Evolutionary conservation across 2,113 vertebrate species (phyloP).

Genomic region (Greenwoodochromis staneri): DNA sequence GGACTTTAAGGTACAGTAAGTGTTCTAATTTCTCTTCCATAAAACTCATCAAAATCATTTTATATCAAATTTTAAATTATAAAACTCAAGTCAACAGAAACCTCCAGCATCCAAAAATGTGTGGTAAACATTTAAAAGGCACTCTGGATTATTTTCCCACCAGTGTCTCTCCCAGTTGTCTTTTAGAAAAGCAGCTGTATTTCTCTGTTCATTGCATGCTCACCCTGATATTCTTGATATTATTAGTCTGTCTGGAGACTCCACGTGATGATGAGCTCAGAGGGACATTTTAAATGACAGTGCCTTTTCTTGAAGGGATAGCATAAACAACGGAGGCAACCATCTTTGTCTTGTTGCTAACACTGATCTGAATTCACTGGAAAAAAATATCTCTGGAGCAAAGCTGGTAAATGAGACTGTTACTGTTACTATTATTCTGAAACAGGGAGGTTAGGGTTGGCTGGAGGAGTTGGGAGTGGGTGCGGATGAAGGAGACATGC

Average conservation of each 20-base stretch:
- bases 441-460: not conserved
- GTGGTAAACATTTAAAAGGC: not conserved
- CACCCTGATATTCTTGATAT: constrained; percentile 33
- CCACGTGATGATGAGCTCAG: constrained; percentile 34
- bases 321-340: constrained; percentile 16
- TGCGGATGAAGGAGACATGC: constrained; percentile 5
- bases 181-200: constrained; percentile 1
- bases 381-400: not conserved
- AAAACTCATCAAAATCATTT: constrained; percentile 26
- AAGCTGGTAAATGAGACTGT: not conserved
- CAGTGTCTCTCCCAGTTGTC: not conserved
- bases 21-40: constrained; percentile 5
- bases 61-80: not conserved
- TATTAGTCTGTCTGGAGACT: constrained; percentile 25
- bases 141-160: not conserved
- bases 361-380: constrained; percentile 16
- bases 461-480: not conserved
- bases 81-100: not conserved
- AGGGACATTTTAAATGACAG: constrained; percentile 50
- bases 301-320: constrained; percentile 28
- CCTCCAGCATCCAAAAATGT: not conserved
- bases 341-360: constrained; percentile 12
- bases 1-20: not conserved
- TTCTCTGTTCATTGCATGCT: not conserved
- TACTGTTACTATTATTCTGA: not conserved